phyloP scores from a whole-genome alignment of 2,113 vertebrate genomes.

The Platichthys flesus region DNA sequence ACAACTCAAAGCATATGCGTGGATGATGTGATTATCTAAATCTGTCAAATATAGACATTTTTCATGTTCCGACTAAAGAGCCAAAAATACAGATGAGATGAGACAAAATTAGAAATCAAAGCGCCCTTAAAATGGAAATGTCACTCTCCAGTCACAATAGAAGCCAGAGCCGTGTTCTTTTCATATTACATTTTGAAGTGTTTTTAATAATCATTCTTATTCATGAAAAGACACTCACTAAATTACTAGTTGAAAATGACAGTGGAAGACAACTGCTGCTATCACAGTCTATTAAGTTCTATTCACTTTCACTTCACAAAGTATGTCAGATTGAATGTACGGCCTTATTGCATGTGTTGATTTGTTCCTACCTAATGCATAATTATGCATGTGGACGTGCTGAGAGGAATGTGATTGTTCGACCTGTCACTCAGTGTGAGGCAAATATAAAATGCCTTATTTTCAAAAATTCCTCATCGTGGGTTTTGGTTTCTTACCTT shows the following conservation, averaged over 20 bases:
- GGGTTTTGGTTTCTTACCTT: constrained; percentile 29
- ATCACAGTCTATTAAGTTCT: constrained; percentile 41
- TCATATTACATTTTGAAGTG: constrained; percentile 16
- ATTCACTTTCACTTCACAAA: constrained; percentile 40
- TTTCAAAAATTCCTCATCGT: constrained; percentile 43
- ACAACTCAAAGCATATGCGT: background rate
- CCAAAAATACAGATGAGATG: constrained; percentile 11
- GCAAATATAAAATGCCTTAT: constrained; percentile 61
- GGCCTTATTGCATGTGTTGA: constrained; percentile 58
- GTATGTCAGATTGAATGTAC: constrained; percentile 56
- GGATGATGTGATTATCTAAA: background rate
- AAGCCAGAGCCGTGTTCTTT: constrained; percentile 24
- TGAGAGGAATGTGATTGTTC: constrained; percentile 70
- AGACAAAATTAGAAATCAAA: constrained; percentile 43
- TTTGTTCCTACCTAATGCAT: constrained; percentile 64
- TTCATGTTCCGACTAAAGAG: background rate
- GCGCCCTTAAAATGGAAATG: constrained; percentile 15
- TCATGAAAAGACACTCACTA: constrained; percentile 40
- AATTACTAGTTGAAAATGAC: constrained; percentile 53
- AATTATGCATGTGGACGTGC: constrained; percentile 69
- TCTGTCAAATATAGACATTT: background rate
- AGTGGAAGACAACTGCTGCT: constrained; percentile 41
- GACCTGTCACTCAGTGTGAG: constrained; percentile 63
- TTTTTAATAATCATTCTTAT: constrained; percentile 51
- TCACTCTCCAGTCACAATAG: constrained; percentile 34